Base-by-base conservation (phyloP, 2,888 invertebrate species). In the Cephonodes hylas region DNA sequence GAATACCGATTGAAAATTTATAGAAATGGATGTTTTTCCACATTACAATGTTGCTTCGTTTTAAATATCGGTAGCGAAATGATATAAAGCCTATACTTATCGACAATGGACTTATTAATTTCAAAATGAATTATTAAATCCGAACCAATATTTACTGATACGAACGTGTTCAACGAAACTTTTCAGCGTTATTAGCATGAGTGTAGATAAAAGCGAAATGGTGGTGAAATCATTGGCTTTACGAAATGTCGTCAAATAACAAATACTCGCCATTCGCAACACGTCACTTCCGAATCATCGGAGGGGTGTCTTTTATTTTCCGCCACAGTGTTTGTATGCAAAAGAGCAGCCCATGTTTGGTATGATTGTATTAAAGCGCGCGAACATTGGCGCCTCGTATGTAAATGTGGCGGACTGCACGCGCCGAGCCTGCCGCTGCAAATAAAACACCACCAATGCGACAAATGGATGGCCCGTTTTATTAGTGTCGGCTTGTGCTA, bases 291-390 rank as follows among this genome's bases (percentile, higher is more conserved):
- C 15, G 25, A 25, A 15, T 15, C 25, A 15, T 25, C 25, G 13
- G 15, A 4, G 23, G 23, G n/a, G 25, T 48, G 48, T 48, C 7
- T n/a, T 48, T 27, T 48, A 15, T 25, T 27, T 38, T 38, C 3
- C 7, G 31, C 42, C 48, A 42, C 63, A 59, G 62, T 63, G 63
- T 57, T 77, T 80, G 75, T 78, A 84, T 81, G 80, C 76, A 79
- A 81, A 84, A 68, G 75, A 75, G 72, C 64, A 66, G 70, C 72
- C 77, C 76, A 77, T 81, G 79, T 77, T 75, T 67, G 73, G 70
- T 76, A 83, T 80, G 80, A 82, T 82, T 84, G 68, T 70, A 79
- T 82, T 83, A 72, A 76, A 75, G 61, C 58, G 59, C 48, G 60
- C 64, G 66, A 56, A 61, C 65, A 64, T 60, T 63, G 73, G 63